Base-by-base conservation (phyloP, 1,140 invertebrate genomes). In the Thaumetopoea pityocampa region DNA sequence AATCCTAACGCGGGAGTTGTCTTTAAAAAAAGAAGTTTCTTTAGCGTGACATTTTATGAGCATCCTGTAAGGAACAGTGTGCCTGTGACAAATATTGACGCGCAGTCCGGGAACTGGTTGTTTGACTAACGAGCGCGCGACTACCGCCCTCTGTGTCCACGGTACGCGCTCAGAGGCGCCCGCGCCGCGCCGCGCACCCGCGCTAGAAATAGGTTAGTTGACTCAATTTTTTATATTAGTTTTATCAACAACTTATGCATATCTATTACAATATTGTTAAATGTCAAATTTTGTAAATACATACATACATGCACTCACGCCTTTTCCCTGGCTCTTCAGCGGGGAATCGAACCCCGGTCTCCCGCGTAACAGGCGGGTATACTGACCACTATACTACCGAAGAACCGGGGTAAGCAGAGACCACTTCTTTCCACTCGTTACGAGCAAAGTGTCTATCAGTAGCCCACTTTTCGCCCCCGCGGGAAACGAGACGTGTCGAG, bases 71-170 rank as follows among this genome's bases (percentile, higher is more conserved):
- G 29, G 23, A 2, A 24, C 4, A 9, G 4, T 8, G 12, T 5
- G 8, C 12, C 5, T 38, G 24, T 38, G 16, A 40, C 36, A 40
- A 40, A 40, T 40, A 40, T 40, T 40, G 36, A 40, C 36, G 29
- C 27, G 34, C 32, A 30, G 17, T 14, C 10, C 26, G 27, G 41
- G 22, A 34, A 35, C 41, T 19, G 36, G 35, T 40, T 33, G 20
- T 22, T 37, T 46, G 49, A 35, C 34, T 35, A 51, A 23, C 19
- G 22, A 16, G 27, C 20, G 34, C 34, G 32, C 18, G 15, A 26
- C 29, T 36, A 19, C 11, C 45, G 54, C 41, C 57, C 57, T 45
- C 51, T 70, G 28, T 61, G 69, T 73, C 57, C 53, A 59, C 64
- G 70, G 69, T 55, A 60, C 16, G 24, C 34, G 16, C 14, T 55